Base-by-base conservation (phyloP, 2,888 invertebrate genomes). In the Monoplex corrugatus region DNA sequence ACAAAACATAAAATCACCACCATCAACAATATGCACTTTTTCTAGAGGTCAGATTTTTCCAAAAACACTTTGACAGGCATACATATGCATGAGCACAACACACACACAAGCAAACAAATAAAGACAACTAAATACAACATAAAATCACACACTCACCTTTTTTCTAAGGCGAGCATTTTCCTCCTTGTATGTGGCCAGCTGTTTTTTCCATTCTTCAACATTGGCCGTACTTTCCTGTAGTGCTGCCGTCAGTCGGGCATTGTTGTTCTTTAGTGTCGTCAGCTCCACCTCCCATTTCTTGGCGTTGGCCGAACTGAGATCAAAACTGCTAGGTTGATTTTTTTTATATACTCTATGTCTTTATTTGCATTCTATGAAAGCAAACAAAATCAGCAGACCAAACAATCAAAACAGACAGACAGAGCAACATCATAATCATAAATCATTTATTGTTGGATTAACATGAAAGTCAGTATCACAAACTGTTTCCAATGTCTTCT, bases 281-380 rank as follows among this genome's bases (percentile, higher is more conserved):
- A 99, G 97, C 96, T 99, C 99, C 78, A 99, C 98, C 97, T 99
- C 99, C 99, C 99, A 99, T 96, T 99, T 99, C 96, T 99, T 99
- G 19, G 99, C 99, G 96, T 99, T 99, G 75, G 99, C 98, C 86
- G 99, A 99, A 96, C 99, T 98, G 96, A 28, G 2, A 5, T 80
- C 32, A 80, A 78, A 23, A 80, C 43, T 80, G 19, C n/a, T n/a
- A n/a, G n/a, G n/a, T n/a, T n/a, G n/a, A n/a, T n/a, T n/a, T n/a
- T n/a, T n/a, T n/a, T n/a, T n/a, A n/a, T n/a, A n/a, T n/a, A n/a
- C n/a, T n/a, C n/a, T n/a, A n/a, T n/a, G n/a, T n/a, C n/a, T n/a
- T n/a, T n/a, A n/a, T n/a, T n/a, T n/a, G n/a, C n/a, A n/a, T n/a
- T n/a, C n/a, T n/a, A n/a, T n/a, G n/a, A n/a, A n/a, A n/a, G n/a